Evolutionary conservation across 2,888 invertebrate species (phyloP).

Genomic region (Chymomyza caudatula): DNA sequence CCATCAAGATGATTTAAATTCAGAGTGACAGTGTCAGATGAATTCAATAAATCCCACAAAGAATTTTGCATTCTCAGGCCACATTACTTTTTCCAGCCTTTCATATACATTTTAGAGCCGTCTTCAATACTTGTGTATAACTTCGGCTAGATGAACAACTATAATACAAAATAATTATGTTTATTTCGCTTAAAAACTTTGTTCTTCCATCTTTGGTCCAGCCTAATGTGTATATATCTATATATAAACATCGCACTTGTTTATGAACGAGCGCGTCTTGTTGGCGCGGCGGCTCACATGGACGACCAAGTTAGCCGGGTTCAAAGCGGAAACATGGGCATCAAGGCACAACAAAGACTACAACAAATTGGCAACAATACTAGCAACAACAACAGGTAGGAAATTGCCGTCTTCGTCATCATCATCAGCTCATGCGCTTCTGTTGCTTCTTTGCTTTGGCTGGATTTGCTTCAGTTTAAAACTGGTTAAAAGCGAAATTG

Average conservation of each 20-base stretch:
- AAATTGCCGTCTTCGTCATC: not conserved
- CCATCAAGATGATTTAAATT: no score
- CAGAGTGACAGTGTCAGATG: no score
- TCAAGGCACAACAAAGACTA: conserved; percentile 6
- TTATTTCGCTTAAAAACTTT: no score
- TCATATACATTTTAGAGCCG: no score
- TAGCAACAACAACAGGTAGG: not conserved
- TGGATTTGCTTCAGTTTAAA: conserved; percentile 33
- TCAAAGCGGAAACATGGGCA: conserved; percentile 14
- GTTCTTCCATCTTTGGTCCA: no score
- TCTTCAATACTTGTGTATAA: no score
- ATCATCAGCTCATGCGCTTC: conserved; percentile 29
- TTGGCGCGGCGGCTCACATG: conserved; percentile 40
- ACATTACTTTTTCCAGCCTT: no score
- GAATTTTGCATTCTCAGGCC: no score
- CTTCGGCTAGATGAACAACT: no score
- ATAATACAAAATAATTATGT: no score
- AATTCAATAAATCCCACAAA: no score
- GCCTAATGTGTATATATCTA: no score
- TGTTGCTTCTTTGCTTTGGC: conserved; percentile 27
- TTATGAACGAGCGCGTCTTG: conserved; percentile 56
- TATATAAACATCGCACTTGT: conserved; percentile 46
- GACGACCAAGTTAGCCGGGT: not conserved
- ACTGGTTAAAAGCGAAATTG: conserved; percentile 46
- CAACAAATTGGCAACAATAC: not conserved